phyloP scores from a whole-genome alignment of 1,140 invertebrate genomes.

The Rhizoglyphus robini region DNA sequence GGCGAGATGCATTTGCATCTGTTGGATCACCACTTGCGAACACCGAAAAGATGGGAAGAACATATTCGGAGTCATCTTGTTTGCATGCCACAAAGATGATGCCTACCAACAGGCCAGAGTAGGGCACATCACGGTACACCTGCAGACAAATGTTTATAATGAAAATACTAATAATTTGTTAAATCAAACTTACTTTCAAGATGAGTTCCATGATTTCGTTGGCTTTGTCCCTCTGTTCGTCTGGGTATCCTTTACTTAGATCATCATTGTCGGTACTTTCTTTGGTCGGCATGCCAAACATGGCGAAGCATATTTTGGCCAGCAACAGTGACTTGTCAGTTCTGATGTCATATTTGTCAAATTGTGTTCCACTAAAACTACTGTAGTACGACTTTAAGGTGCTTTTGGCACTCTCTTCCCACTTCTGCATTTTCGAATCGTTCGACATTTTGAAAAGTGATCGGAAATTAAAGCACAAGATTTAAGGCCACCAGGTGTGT shows the following conservation, averaged over 20 bases:
- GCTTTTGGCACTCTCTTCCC: not conserved
- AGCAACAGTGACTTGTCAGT: not conserved
- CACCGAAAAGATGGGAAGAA: not conserved
- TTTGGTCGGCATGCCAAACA: not conserved
- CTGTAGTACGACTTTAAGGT: not conserved
- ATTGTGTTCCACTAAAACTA: slow-evolving; percentile 1
- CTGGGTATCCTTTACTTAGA: not conserved
- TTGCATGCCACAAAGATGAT: not conserved
- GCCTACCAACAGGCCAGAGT: not conserved
- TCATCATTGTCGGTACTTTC: not conserved
- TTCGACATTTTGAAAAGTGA: too few species aligned
- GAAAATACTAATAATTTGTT: too few species aligned
- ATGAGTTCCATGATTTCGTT: not conserved
- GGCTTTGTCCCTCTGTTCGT: not conserved
- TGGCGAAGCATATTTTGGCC: slow-evolving; percentile 2
- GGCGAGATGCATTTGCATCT: not conserved
- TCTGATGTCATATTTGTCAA: not conserved
- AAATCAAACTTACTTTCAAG: not conserved
- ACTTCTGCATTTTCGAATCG: not conserved
- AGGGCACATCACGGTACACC: too few species aligned
- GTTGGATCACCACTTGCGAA: not conserved
- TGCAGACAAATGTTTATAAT: too few species aligned
- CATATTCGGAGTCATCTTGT: not conserved
- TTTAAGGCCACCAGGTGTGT: not conserved
- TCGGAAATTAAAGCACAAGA: too few species aligned